phyloP scores from a whole-genome alignment of 23 tunicate genomes.

The Clavelina lepadiformis region DNA sequence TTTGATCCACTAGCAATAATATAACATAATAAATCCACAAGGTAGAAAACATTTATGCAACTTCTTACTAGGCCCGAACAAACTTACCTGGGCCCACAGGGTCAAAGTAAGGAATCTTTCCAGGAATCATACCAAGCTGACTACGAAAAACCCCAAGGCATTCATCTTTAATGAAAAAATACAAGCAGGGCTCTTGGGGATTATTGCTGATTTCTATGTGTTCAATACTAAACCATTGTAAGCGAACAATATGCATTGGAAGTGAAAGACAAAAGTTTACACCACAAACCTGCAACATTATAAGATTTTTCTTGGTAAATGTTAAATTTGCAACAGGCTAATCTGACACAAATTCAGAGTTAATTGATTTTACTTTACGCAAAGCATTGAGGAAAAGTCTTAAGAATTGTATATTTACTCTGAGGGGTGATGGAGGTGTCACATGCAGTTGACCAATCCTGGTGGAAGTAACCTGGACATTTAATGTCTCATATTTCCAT shows the following conservation, averaged over 20 bases:
- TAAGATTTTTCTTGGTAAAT: too few relatives aligned
- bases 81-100: slow-evolving; percentile 29
- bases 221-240: slow-evolving; percentile 20
- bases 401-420: too few relatives aligned
- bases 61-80: too few relatives aligned
- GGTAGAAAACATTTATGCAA: not conserved
- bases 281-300: not conserved
- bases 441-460: too few relatives aligned
- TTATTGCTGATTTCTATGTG: slow-evolving; percentile 18
- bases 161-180: not conserved
- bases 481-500: too few relatives aligned
- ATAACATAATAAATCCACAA: not conserved
- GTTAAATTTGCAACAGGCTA: too few relatives aligned
- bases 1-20: slow-evolving; percentile 28
- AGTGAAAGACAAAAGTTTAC: not conserved
- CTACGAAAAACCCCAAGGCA: slow-evolving; percentile 9
- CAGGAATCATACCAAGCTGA: slow-evolving; percentile 21
- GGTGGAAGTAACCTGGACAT: too few relatives aligned
- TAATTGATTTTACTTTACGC: too few relatives aligned
- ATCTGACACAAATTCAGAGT: too few relatives aligned
- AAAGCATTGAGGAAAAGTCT: too few relatives aligned
- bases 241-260: not conserved
- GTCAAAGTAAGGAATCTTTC: slow-evolving; percentile 30
- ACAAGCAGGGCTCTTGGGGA: slow-evolving; percentile 27
- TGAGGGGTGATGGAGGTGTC: too few relatives aligned